Evolutionary conservation across 2,113 vertebrate species (phyloP).

Genomic region (Eleginops maclovinus): DNA sequence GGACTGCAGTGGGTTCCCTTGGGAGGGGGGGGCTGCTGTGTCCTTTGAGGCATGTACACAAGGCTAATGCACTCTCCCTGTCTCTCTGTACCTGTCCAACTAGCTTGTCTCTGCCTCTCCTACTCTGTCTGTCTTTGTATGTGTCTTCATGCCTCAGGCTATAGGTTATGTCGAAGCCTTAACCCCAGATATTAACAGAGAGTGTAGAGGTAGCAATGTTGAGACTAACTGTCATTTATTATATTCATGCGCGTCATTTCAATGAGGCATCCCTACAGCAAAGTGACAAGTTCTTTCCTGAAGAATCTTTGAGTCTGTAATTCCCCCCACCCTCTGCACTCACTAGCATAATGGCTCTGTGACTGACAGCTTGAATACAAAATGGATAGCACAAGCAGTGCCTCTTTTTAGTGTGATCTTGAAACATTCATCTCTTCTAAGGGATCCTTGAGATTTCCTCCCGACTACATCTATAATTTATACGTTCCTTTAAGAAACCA

Average conservation of each 20-base stretch:
- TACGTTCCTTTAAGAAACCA: background rate
- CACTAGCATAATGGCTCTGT: constrained; percentile 57
- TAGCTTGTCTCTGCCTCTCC: constrained; percentile 27
- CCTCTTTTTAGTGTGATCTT: constrained; percentile 36
- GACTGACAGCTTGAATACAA: constrained; percentile 62
- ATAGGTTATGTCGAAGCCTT: constrained; percentile 39
- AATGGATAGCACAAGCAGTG: constrained; percentile 44
- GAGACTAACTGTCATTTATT: constrained; percentile 49
- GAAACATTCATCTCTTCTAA: constrained; percentile 52
- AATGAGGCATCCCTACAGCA: constrained; percentile 23
- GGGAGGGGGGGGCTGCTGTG: constrained; percentile 7
- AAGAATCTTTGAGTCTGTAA: constrained; percentile 35
- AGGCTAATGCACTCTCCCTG: constrained; percentile 62
- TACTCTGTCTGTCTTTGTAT: background rate
- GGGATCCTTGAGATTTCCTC: constrained; percentile 45
- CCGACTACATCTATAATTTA: constrained; percentile 3
- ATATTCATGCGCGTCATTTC: constrained; percentile 47
- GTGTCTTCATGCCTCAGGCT: constrained; percentile 16
- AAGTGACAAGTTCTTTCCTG: constrained; percentile 41
- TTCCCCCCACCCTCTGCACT: constrained; percentile 24
- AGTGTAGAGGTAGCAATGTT: constrained; percentile 5
- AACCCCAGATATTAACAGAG: constrained; percentile 25
- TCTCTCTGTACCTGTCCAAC: constrained; percentile 56
- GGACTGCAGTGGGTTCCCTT: constrained; percentile 42
- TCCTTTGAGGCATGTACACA: constrained; percentile 64